Base-by-base conservation (phyloP, 2,888 invertebrate species). In the Rhagium mordax region DNA sequence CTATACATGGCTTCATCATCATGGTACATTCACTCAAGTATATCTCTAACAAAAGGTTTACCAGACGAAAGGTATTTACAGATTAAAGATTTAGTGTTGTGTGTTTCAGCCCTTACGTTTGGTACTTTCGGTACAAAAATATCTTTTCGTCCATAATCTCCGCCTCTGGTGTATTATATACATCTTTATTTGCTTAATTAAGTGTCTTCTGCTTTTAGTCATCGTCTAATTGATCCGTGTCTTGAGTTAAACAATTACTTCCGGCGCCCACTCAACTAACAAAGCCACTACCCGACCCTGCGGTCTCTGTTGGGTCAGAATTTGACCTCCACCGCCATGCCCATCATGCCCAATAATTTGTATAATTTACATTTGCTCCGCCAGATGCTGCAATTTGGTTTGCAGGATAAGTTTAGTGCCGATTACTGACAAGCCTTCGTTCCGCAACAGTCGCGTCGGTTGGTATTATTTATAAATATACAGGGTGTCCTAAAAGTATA, bases 211-310 rank as follows among this genome's bases (percentile, higher is more conserved):
- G 47, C 48, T n/a, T 57, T 67, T 67, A 67, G 67, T 67, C 67
- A 67, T 57, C 41, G 16, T 21, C 16, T 60, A 71, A 71, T 71
- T 71, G 71, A 66, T 66, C 60, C 59, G 53, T 71, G 66, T 55
- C 65, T 69, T 72, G 70, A 47, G 48, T 75, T 74, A 77, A 77
- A 72, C 67, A 70, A 69, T 62, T 64, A 75, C 68, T 77, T 77
- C 77, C 77, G 74, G 71, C 77, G 77, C 74, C 74, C 68, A 75
- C 73, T 71, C 57, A 21, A 66, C 69, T 66, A 49, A 57, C 70
- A 49, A 71, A 48, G 71, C 66, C 53, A 65, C 65, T 55, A 33
- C 29, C 57, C 67, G 67, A 67, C 67, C 67, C 67, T 67, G 67
- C 47, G 57, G 47, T 67, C 67, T 67, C 47, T 51, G 51, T 33